These are phyloP conservation scores for Benthosema pterotum DNA, from an alignment of 2,797 vertebrate species.

Conservation along the genomic window DNA sequence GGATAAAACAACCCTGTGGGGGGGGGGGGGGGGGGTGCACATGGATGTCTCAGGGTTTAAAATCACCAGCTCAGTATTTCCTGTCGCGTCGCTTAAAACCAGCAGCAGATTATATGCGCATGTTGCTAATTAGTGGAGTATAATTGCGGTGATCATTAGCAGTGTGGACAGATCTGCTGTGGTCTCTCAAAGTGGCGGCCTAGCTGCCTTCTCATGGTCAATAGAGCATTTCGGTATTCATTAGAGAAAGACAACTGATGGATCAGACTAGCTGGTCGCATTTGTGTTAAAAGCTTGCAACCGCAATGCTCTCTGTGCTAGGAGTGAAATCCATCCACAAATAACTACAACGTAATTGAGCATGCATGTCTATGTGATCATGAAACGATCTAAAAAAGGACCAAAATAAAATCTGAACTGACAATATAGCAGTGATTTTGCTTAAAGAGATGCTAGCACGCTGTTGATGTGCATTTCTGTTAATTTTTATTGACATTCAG, in stretches of 20 bases:
- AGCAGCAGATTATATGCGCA: conserved; percentile 67
- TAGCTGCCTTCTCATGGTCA: conserved; percentile 65
- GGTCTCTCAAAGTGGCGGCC: conserved; percentile 65
- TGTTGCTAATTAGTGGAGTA: conserved; percentile 81
- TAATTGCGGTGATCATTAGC: conserved; percentile 78
- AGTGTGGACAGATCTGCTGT: conserved; percentile 80
- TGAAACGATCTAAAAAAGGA: too few species aligned
- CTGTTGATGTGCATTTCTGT: too few species aligned
- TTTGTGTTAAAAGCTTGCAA: conserved; percentile 51
- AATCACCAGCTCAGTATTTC: conserved; percentile 77
- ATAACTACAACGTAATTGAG: conserved; percentile 1
- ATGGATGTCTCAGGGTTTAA: conserved; percentile 64
- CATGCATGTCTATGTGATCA: too few species aligned
- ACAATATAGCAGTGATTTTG: too few species aligned
- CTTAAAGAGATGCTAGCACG: too few species aligned
- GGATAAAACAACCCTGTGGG: conserved; percentile 61
- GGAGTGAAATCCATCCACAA: conserved; percentile 29
- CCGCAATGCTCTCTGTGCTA: conserved; percentile 54
- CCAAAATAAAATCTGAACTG: too few species aligned
- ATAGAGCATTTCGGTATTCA: conserved; percentile 69
- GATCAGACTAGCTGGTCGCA: conserved; percentile 58
- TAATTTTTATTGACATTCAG: too few species aligned
- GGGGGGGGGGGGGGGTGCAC: conserved; percentile 69
- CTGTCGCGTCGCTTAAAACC: conserved; percentile 59
- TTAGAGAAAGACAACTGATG: conserved; percentile 64